Conservation (phyloP, 2,113 vertebrate genomes). For the Chaenocephalus aceratus region DNA sequence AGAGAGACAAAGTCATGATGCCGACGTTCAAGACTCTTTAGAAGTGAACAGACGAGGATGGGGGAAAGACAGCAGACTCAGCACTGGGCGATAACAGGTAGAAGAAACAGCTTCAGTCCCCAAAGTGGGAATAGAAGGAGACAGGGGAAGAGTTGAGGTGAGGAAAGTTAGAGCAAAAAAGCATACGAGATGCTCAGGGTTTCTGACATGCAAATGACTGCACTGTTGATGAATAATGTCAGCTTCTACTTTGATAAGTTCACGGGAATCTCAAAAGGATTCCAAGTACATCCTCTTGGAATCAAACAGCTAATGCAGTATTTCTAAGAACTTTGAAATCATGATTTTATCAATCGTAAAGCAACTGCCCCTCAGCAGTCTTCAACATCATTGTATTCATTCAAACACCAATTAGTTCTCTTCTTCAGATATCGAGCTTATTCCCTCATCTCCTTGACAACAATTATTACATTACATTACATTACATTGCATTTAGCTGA, state of each 20-base stretch:
- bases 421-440: conserved; percentile 36
- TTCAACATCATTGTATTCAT: conserved; percentile 37
- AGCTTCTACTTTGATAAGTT: conserved; percentile 17
- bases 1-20: conserved; percentile 75
- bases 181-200: conserved; percentile 22
- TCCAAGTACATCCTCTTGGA: conserved; percentile 13
- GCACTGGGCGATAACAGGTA: conserved; percentile 56
- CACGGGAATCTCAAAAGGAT: conserved; percentile 8
- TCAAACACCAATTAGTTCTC: conserved; percentile 48
- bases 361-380: conserved; percentile 32
- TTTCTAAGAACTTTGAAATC: conserved; percentile 25
- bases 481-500: too few relatives aligned
- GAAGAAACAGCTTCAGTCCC: conserved; percentile 38
- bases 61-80: conserved; percentile 60
- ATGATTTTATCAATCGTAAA: conserved; percentile 46
- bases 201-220: conserved; percentile 34
- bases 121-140: conserved; percentile 21
- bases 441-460: conserved; percentile 57
- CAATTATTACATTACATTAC: conserved; percentile 24
- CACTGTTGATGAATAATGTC: conserved; percentile 22
- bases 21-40: conserved; percentile 58
- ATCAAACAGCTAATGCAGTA: conserved; percentile 41
- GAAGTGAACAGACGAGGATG: conserved; percentile 40
- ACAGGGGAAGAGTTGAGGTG: neutral
- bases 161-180: conserved; percentile 3